Evolutionary conservation across 2,113 vertebrate genomes (phyloP), one percentile per base, ranked within the genome.

Genomic region (Dascyllus trimaculatus): DNA sequence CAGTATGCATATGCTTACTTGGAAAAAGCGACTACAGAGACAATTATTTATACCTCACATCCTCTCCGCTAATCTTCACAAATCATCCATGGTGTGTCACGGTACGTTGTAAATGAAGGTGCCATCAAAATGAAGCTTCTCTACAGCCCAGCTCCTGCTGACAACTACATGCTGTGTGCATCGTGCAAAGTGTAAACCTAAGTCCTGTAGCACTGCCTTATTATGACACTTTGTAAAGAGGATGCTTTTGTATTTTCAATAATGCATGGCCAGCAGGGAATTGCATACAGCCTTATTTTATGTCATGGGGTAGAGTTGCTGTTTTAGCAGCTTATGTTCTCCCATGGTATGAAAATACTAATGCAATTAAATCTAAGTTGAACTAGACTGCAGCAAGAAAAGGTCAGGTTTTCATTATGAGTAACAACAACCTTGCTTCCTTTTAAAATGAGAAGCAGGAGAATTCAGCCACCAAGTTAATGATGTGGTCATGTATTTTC

Each of bases 171-270:
- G 78, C 77, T 81, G 81, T 71, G 79, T 43, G 72, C 60, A 32
- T 75, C 1, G n/a, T 45, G 59, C 68, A 64, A n/a, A 71, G 74
- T 62, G 82, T 29, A 64, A 74, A 75, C 72, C 76, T 78, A 82
- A 90, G 87, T 91, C 83, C 84, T 85, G 74, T 68, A 81, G 81
- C 76, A 58, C 67, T 84, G 89, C 81, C 87, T 93, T 93, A 93
- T 91, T 92, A 93, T 93, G 90, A 93, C 92, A 92, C 91, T 87
- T 85, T 87, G 84, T 78, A 91, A 92, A 89, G 89, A 89, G 78
- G 85, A 93, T 84, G 85, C 78, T 87, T 92, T 92, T 94, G 86
- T 93, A 88, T 75, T 89, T 84, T 90, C 78, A 94, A 93, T 94
- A 94, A 94, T 91, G 89, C 88, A 89, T 85, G 74, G 80, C 82